Evolutionary conservation across 2,888 invertebrate species (phyloP).

Genomic region (Philopedon plagiatum): DNA sequence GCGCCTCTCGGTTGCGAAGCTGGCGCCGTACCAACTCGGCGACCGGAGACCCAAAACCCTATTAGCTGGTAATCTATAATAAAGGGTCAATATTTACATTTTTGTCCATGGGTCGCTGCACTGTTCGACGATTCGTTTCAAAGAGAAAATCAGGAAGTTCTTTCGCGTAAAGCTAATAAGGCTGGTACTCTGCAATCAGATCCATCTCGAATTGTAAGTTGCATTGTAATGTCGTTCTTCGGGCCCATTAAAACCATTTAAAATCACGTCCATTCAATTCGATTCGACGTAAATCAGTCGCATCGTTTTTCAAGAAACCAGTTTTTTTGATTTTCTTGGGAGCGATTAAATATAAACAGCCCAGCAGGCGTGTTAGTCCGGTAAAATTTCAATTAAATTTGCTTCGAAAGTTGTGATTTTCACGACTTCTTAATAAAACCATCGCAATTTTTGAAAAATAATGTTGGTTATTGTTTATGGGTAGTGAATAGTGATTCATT

Average conservation of each 20-base stretch:
- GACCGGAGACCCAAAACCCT: too few relatives aligned
- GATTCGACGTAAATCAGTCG: conserved; percentile 39
- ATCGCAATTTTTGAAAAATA: too few relatives aligned
- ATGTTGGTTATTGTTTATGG: too few relatives aligned
- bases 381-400: too few relatives aligned
- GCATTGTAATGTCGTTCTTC: conserved; percentile 42
- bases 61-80: too few relatives aligned
- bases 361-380: conserved; percentile 10
- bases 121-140: neutral
- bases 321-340: conserved; percentile 21
- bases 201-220: conserved; percentile 35
- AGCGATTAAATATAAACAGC: neutral
- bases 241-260: conserved; percentile 42
- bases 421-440: too few relatives aligned
- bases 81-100: too few relatives aligned
- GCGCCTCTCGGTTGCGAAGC: too few relatives aligned
- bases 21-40: too few relatives aligned
- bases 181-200: conserved; percentile 24
- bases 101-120: too few relatives aligned
- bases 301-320: conserved; percentile 35
- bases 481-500: too few relatives aligned
- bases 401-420: too few relatives aligned
- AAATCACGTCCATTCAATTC: conserved; percentile 41
- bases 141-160: conserved; percentile 11
- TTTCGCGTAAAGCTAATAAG: neutral